Evolutionary conservation across 2,797 vertebrate species (phyloP).

Genomic region (Poeciliopsis turneri): DNA sequence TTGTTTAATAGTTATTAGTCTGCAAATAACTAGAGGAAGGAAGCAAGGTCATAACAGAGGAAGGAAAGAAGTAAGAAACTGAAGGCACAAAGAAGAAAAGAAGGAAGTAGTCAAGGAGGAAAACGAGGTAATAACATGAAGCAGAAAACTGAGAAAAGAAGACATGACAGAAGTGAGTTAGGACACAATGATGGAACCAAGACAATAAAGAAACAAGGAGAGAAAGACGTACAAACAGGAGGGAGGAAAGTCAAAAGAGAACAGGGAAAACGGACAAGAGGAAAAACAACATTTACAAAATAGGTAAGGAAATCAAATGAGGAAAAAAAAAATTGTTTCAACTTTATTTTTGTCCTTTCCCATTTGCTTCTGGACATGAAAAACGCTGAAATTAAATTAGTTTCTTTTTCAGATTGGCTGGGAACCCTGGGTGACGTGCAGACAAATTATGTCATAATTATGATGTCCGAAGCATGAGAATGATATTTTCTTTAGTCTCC

Average conservation of each 20-base stretch:
- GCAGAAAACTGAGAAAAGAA: not conserved
- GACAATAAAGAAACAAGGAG: not conserved
- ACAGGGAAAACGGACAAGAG: not conserved
- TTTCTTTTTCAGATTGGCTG: not conserved
- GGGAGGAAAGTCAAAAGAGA: not conserved
- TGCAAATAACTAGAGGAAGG: not conserved
- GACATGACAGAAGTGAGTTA: not conserved
- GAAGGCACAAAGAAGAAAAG: not conserved
- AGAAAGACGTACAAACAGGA: not conserved
- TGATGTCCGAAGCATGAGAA: not conserved
- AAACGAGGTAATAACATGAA: not conserved
- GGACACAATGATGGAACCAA: not conserved
- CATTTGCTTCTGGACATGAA: not conserved
- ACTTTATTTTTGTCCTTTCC: not conserved
- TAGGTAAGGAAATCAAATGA: not conserved
- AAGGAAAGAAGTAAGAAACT: not conserved
- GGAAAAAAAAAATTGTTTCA: not conserved
- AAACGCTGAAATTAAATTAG: not conserved
- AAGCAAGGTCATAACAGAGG: not conserved
- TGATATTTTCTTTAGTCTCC: slow-evolving; percentile 5
- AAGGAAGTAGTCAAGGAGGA: not conserved
- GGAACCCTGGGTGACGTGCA: not conserved
- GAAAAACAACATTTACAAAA: not conserved
- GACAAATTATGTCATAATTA: slow-evolving; percentile 6
- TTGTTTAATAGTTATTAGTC: not conserved